Percentiles rank a stretch among this genome's conserved stretches.
phyloP scores from a whole-genome alignment of 2,888 invertebrate genomes.

The Rhogogaster chlorosoma region DNA sequence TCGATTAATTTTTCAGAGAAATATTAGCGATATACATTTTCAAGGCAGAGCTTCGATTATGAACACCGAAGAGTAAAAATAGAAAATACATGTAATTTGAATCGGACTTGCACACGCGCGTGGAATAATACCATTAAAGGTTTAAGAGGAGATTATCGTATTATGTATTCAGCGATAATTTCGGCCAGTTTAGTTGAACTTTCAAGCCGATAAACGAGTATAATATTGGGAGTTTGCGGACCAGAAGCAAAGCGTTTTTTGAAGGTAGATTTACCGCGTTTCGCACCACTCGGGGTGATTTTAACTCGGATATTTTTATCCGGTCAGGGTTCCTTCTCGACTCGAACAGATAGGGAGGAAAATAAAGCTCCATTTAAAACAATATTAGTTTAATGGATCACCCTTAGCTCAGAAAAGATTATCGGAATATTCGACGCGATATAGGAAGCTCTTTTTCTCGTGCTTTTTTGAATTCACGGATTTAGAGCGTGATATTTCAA shows the following conservation, averaged over 20 bases:
- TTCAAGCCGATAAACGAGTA: conserved; percentile 14
- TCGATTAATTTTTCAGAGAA: neutral
- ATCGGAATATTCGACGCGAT: conserved; percentile 15
- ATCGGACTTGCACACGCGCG: neutral
- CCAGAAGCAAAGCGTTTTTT: conserved; percentile 6
- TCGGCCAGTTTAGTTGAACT: conserved; percentile 2
- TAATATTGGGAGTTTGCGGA: neutral
- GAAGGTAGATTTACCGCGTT: neutral
- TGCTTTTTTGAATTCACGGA: neutral
- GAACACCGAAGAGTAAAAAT: neutral
- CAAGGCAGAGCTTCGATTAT: neutral
- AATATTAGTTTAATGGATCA: conserved; percentile 23
- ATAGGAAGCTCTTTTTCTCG: neutral
- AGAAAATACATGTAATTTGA: neutral
- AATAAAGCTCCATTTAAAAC: conserved; percentile 39
- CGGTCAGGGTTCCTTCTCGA: conserved; percentile 26
- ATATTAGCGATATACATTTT: neutral
- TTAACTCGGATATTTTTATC: conserved; percentile 51
- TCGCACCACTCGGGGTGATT: conserved; percentile 48
- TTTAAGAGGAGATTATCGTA: neutral
- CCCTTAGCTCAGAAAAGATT: conserved; percentile 15
- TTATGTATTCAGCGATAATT: conserved; percentile 6
- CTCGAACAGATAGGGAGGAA: conserved; percentile 34
- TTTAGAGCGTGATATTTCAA: neutral
- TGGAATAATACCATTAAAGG: neutral